These are phyloP conservation scores for Crenuchus spilurus DNA, from an alignment of 2,797 vertebrate species.

Conservation along the genomic window DNA sequence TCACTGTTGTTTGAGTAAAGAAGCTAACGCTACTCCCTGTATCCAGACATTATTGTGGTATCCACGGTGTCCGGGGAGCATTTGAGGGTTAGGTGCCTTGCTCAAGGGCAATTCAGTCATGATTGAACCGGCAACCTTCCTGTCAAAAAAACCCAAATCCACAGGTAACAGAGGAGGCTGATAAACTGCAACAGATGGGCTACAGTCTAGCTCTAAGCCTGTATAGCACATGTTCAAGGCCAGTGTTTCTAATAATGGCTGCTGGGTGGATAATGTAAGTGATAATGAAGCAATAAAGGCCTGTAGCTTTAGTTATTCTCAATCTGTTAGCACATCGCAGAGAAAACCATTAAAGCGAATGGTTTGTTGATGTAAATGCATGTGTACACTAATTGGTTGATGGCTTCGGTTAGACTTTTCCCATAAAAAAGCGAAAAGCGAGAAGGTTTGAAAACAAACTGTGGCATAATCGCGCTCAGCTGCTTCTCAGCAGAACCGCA, in stretches of 20 bases:
- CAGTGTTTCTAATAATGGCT: background rate
- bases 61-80: too few species aligned
- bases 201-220: too few species aligned
- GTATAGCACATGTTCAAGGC: too few species aligned
- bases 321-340: conserved; percentile 17
- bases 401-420: background rate
- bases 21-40: too few species aligned
- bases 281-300: background rate
- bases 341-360: background rate
- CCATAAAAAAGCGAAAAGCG: conserved; percentile 1
- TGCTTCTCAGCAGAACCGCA: conserved; percentile 26
- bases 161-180: too few species aligned
- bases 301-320: background rate
- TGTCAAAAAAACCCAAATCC: too few species aligned
- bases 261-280: background rate
- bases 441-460: background rate
- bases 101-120: too few species aligned
- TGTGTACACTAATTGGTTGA: background rate
- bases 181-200: too few species aligned
- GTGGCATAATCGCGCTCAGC: conserved; percentile 44
- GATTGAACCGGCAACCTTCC: too few species aligned
- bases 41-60: too few species aligned
- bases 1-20: too few species aligned
- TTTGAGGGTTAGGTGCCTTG: too few species aligned
- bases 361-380: conserved; percentile 29